phyloP scores from a whole-genome alignment of 2,888 invertebrate species.

The Ormia ochracea region DNA sequence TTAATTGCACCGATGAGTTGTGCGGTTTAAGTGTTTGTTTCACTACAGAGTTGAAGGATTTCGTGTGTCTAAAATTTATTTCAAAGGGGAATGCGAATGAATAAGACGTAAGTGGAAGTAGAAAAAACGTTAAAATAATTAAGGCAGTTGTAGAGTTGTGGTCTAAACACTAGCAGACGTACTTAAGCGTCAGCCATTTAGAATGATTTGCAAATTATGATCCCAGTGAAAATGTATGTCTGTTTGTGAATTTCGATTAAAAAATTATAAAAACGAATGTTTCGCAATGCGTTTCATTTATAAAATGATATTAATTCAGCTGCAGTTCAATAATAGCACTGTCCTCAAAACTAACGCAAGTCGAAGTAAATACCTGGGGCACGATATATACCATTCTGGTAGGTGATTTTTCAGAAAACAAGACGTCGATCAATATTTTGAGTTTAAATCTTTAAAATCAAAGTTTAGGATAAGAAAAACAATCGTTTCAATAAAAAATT shows the following conservation, averaged over 20 bases:
- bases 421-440: no score
- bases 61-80: conserved; percentile 11
- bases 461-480: no score
- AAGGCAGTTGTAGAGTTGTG: not conserved
- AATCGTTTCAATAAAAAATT: no score
- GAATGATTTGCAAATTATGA: not conserved
- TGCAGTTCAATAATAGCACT: no score
- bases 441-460: no score
- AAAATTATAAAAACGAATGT: not conserved
- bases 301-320: no score
- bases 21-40: conserved; percentile 43
- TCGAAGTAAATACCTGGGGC: no score
- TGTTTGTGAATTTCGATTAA: not conserved
- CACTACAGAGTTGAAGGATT: conserved; percentile 1
- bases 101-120: conserved; percentile 16
- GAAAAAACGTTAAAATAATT: conserved; percentile 16
- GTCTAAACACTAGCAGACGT: not conserved
- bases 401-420: no score
- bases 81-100: conserved; percentile 1
- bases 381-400: no score
- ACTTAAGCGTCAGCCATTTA: not conserved
- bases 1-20: conserved; percentile 58
- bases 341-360: no score
- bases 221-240: not conserved
- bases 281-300: no score